A percentile compares a stretch with the other conserved stretches of the same genome.
Conservation (phyloP, 2,888 invertebrate genomes). For the Leucoma salicis region DNA sequence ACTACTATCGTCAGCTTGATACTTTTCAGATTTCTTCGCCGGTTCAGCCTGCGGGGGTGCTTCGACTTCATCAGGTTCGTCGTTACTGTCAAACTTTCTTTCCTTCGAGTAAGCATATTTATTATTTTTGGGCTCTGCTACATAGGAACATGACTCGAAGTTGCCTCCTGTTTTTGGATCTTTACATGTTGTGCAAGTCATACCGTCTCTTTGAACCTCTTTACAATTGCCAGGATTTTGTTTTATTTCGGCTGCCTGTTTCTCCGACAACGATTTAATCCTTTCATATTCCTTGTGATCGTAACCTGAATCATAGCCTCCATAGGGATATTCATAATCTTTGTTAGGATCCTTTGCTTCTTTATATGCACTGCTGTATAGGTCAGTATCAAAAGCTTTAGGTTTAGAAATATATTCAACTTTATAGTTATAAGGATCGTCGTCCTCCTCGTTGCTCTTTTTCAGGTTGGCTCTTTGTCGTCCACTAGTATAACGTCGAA, state of each 20-base stretch:
- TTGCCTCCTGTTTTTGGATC: conserved; percentile 88
- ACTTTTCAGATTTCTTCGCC: conserved; percentile 59
- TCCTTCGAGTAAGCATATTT: conserved; percentile 86
- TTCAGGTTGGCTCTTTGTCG: conserved; percentile 63
- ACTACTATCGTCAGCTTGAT: conserved; percentile 50
- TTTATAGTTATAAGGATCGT: conserved; percentile 79
- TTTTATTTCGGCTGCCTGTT: conserved; percentile 83
- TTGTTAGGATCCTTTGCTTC: conserved; percentile 63
- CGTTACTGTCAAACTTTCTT: conserved; percentile 83
- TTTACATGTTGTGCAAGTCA: conserved; percentile 88
- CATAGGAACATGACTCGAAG: conserved; percentile 91
- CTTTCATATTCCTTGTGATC: conserved; percentile 79
- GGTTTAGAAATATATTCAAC: conserved; percentile 74
- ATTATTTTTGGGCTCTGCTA: conserved; percentile 87
- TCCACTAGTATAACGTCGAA: conserved; percentile 75
- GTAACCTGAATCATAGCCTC: conserved; percentile 71
- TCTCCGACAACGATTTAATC: conserved; percentile 83
- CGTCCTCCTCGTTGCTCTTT: conserved; percentile 59
- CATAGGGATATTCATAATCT: conserved; percentile 74
- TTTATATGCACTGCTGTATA: conserved; percentile 73
- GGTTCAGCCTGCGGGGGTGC: conserved; percentile 61
- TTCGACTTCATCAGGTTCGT: conserved; percentile 77
- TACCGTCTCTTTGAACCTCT: conserved; percentile 84
- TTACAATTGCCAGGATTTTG: conserved; percentile 85
- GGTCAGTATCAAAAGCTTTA: conserved; percentile 72